phyloP scores from a whole-genome alignment of 2,888 invertebrate species.

The Drosophila setosimentum region DNA sequence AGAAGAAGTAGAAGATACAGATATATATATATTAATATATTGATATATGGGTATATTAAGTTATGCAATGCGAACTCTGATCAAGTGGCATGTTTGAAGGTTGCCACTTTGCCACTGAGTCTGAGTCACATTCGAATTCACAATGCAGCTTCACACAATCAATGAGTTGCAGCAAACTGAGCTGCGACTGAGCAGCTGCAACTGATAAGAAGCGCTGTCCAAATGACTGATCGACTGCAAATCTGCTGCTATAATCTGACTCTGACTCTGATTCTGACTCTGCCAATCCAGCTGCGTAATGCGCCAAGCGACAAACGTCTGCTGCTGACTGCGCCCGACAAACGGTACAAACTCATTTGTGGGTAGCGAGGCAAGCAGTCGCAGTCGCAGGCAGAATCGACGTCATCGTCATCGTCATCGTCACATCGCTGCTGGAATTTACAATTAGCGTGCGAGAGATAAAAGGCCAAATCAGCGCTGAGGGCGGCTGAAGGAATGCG shows the following conservation, averaged over 20 bases:
- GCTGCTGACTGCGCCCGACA: constrained; percentile 37
- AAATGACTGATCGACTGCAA: constrained; percentile 48
- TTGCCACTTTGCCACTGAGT: constrained; percentile 27
- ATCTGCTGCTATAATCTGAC: constrained; percentile 9
- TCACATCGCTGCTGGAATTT: constrained; percentile 55
- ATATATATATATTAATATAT: not conserved
- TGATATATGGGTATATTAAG: not conserved
- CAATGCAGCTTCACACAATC: constrained; percentile 36
- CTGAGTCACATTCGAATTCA: constrained; percentile 26
- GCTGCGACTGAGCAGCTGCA: constrained; percentile 21
- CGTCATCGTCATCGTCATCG: constrained; percentile 15
- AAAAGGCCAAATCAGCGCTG: constrained; percentile 53
- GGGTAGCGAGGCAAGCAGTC: constrained; percentile 7
- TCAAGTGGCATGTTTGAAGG: constrained; percentile 4
- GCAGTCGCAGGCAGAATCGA: constrained; percentile 18
- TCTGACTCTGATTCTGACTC: not conserved
- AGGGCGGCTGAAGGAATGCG: constrained; percentile 56
- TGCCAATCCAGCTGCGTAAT: constrained; percentile 46
- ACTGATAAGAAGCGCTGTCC: constrained; percentile 37
- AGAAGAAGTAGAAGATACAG: not conserved
- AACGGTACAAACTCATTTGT: constrained; percentile 49
- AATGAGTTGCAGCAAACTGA: constrained; percentile 25
- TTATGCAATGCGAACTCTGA: constrained; percentile 4
- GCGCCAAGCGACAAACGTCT: constrained; percentile 21
- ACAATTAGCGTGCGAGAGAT: constrained; percentile 59